Conservation (phyloP, 2,797 vertebrate species). For the Neostethus bicornis region DNA sequence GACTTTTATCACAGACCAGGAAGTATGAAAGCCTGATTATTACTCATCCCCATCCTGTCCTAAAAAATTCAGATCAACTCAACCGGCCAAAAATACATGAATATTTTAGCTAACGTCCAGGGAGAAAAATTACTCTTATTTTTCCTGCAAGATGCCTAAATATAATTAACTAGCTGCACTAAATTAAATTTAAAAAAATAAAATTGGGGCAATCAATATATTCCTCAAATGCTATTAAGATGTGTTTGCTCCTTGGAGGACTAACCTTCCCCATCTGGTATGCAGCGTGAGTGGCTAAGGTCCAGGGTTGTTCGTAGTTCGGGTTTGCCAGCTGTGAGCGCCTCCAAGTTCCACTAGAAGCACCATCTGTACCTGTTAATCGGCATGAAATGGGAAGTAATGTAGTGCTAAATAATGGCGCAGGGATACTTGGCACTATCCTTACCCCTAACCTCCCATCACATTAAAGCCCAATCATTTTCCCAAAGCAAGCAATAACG, state of each 20-base stretch:
- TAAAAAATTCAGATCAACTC: too few relatives aligned
- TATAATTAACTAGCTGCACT: neutral
- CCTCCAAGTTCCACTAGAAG: slow-evolving; percentile 61
- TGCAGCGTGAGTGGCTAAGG: slow-evolving; percentile 54
- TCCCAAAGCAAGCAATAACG: slow-evolving; percentile 51
- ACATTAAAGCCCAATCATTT: slow-evolving; percentile 54
- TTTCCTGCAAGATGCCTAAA: neutral
- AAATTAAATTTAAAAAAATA: neutral
- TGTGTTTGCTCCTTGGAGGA: slow-evolving; percentile 15
- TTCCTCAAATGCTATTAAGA: neutral
- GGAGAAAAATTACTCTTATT: too few relatives aligned
- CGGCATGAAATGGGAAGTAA: slow-evolving; percentile 67
- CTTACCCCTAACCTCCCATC: slow-evolving; percentile 34
- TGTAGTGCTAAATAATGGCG: slow-evolving; percentile 74
- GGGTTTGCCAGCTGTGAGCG: slow-evolving; percentile 72
- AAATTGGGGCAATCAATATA: neutral
- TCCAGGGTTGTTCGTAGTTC: slow-evolving; percentile 58
- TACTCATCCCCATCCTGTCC: too few relatives aligned
- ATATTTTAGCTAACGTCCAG: too few relatives aligned
- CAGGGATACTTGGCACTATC: slow-evolving; percentile 55
- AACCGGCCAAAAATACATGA: too few relatives aligned
- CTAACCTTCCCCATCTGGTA: slow-evolving; percentile 56
- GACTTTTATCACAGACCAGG: too few relatives aligned
- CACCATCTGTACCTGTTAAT: slow-evolving; percentile 74
- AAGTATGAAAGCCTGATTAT: too few relatives aligned